Evolutionary conservation across 2,797 vertebrate genomes (phyloP), one percentile per base, ranked within the genome.

Genomic region (Myotis daubentonii): DNA sequence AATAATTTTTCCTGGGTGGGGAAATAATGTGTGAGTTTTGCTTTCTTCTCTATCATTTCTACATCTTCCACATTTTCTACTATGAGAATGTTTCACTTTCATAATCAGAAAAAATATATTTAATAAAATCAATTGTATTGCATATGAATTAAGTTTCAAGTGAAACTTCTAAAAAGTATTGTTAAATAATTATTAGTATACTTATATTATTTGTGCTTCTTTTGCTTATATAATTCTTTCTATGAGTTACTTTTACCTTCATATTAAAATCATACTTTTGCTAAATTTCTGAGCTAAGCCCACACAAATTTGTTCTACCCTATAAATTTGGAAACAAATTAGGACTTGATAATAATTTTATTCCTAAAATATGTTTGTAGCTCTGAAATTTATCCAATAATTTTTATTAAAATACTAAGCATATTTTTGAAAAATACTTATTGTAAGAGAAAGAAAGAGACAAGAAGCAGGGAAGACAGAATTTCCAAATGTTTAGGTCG

Each of bases 221-320:
- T 91, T 87, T 11, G 13, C 22, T 49, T 71, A 1, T 41, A 71
- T 91, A 89, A 62, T 38, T 89, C 36, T 91, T 89, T 93, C 49
- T 2, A 6, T 87, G 15, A 72, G 28, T 57, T 78, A 47, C 19
- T 93, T 80, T 93, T 62, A 68, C 8, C n/a, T 51, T 60, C 55
- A 82, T 47, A n/a, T 81, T 78, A 62, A 93, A 96, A 60, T 91
- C 49, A 89, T 5, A 84, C 3, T 49, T 92, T 83, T 68, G 15
- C 13, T 81, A 93, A 25, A 23, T 57, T 66, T 83, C 38, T 92
- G 10, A 83, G 47, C 15, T 70, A 3, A 92, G 53, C 20, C 60
- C 23, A 66, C 51, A 19, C 16, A 68, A 68, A 36, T 19, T 75
- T 89, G 16, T 68, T 85, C 72, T 33, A n/a, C 22, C 71, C 16